Evolutionary conservation across 1,140 invertebrate species (phyloP), one percentile per base, ranked within the genome.

Genomic region (Harlomillsia oculata): DNA sequence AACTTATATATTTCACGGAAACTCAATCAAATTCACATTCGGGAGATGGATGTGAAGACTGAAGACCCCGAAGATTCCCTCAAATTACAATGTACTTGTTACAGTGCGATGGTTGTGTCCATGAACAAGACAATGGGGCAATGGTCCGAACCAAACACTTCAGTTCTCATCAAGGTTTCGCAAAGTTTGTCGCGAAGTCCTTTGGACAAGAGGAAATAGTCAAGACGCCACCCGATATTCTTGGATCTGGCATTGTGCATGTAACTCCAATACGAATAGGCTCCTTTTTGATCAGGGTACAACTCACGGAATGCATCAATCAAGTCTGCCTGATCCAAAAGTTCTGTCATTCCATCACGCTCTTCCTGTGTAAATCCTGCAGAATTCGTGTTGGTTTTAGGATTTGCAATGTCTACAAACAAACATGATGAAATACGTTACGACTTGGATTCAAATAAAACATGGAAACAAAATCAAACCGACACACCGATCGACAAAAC

Each of bases 291-390:
- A 8, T 96, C 82, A 0, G 95, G 95, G 75, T 98, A 87, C 1
- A 97, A 75, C 59, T 84, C 74, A 36, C 96, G 77, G 69, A 83
- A 99, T 0, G 88, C 83, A 73, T 99, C 95, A 3, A 94, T 74
- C 72, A 89, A 95, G 4, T 72, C 75, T 1, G 84, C 84, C 25
- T 81, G 73, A 1, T 73, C 70, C 9, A 99, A 71, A 16, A 98
- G 78, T 16, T 86, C 80, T 0, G 83, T 85, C 80, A 99, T 92
- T 20, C 82, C 89, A 34, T 91, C 82, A 50, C 95, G 75, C 74
- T 98, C 95, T 71, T 97, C 88, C 66, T 83, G 75, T 0, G 94
- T 98, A 68, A 98, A 99, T 13, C 96, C 96, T 40, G 95, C 91
- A 70, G 84, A 91, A 70, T 85, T 91, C 46, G 80, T 85, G 70